Conservation (phyloP, 2,888 invertebrate species). For the Dendrolimus houi region DNA sequence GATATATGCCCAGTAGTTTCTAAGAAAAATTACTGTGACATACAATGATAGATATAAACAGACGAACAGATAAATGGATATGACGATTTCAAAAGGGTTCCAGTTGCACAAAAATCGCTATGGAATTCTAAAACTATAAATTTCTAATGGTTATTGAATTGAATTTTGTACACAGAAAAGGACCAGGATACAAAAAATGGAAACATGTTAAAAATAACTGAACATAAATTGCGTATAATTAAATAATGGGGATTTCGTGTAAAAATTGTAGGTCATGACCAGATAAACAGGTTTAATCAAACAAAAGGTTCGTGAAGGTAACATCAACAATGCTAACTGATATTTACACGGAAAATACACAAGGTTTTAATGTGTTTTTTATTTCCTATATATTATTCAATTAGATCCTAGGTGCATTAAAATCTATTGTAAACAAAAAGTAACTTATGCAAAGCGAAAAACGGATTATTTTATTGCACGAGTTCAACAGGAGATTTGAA, state of each 20-base stretch:
- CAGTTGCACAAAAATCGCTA: no score
- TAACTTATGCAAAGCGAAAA: background rate
- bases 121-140: no score
- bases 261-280: background rate
- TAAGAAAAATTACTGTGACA: no score
- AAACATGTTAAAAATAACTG: background rate
- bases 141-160: background rate
- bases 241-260: background rate
- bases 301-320: background rate
- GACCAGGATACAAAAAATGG: background rate
- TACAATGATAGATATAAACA: no score
- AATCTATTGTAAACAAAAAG: background rate
- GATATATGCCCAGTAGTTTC: no score
- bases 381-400: no score
- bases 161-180: background rate
- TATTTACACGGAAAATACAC: background rate
- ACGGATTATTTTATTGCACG: background rate
- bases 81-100: no score
- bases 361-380: background rate
- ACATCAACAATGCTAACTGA: background rate
- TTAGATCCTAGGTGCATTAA: background rate
- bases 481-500: no score
- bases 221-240: background rate
- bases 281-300: background rate
- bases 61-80: no score